These are phyloP conservation scores for Triplophysa yarkandensis DNA, from an alignment of 2,797 vertebrate species.

Conservation along the genomic window DNA sequence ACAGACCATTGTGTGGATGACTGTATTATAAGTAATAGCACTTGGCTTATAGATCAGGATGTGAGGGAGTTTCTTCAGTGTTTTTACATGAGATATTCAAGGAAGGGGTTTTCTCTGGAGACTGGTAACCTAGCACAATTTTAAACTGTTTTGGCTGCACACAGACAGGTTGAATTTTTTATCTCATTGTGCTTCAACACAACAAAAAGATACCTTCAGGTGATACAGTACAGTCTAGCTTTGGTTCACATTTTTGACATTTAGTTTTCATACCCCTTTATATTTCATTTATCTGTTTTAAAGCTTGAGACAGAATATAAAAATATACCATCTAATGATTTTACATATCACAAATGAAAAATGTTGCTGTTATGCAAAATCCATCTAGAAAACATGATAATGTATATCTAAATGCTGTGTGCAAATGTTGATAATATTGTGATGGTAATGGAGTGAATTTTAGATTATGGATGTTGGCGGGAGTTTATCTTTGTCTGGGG, in stretches of 20 bases:
- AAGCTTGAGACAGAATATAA: not conserved
- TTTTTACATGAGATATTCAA: slow-evolving; percentile 6
- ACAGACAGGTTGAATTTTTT: not conserved
- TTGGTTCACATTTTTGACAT: not conserved
- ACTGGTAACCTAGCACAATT: slow-evolving; percentile 4
- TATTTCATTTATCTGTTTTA: not conserved
- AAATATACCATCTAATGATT: not conserved
- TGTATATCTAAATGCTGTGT: slow-evolving; percentile 38
- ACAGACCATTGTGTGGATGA: not conserved
- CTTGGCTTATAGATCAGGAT: not conserved
- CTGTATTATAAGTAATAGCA: not conserved
- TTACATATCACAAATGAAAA: slow-evolving; percentile 28
- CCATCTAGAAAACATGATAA: slow-evolving; percentile 4
- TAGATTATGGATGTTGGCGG: slow-evolving; percentile 46
- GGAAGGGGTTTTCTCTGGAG: slow-evolving; percentile 13
- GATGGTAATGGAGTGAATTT: slow-evolving; percentile 49
- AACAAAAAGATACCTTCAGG: not conserved
- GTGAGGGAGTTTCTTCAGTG: slow-evolving; percentile 3
- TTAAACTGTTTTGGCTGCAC: not conserved
- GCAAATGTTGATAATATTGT: slow-evolving; percentile 36
- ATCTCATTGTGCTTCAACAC: not conserved
- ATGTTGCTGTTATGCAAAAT: slow-evolving; percentile 16
- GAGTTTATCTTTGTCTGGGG: slow-evolving; percentile 30
- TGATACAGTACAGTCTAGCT: not conserved
- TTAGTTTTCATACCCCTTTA: not conserved